phyloP scores from a whole-genome alignment of 2,113 vertebrate genomes.

The Percopsis transmontana region DNA sequence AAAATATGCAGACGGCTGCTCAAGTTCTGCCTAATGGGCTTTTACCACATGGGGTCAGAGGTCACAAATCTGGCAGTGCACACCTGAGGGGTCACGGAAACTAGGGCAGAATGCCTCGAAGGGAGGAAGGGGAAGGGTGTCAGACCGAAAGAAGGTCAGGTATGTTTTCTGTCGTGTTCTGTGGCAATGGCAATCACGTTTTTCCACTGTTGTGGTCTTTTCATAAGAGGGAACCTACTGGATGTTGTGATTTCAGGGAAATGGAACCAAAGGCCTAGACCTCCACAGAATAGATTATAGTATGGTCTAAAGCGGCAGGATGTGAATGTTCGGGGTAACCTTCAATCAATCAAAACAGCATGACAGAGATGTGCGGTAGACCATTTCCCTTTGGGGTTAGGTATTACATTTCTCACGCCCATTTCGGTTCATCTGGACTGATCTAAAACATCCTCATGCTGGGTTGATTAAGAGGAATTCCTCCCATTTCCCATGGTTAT shows the following conservation, averaged over 20 bases:
- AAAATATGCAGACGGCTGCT: not conserved
- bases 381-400: conserved; percentile 2
- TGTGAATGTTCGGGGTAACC: not conserved
- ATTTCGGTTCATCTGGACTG: conserved; percentile 27
- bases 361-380: conserved; percentile 12
- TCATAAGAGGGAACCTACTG: too few relatives aligned
- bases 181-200: not conserved
- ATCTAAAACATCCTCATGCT: conserved; percentile 31
- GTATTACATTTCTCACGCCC: conserved; percentile 34
- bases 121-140: not conserved
- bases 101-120: not conserved
- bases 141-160: not conserved
- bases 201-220: too few relatives aligned
- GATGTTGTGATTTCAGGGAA: not conserved
- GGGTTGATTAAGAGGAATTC: conserved; percentile 27
- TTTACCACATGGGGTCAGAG: not conserved
- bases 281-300: too few relatives aligned
- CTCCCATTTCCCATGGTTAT: not conserved
- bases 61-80: not conserved
- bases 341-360: not conserved
- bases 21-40: not conserved
- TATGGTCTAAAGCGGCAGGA: not conserved
- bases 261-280: not conserved
- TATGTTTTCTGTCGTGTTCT: too few relatives aligned
- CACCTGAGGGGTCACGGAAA: not conserved